phyloP scores from a whole-genome alignment of 2,888 invertebrate genomes.

The Machimus atricapillus region DNA sequence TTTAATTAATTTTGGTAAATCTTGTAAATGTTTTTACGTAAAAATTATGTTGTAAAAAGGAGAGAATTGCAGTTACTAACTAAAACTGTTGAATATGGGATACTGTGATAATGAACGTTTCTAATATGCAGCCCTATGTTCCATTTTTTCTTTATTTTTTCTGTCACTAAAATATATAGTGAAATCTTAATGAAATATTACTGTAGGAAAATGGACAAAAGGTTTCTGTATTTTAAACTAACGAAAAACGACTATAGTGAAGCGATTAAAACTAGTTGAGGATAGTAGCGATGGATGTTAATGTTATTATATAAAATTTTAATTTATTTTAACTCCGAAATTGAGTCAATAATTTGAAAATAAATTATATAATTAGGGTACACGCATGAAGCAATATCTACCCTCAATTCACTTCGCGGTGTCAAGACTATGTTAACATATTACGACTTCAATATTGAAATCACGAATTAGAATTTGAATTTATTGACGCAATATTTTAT shows the following conservation, averaged over 20 bases:
- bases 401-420: no score
- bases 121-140: neutral
- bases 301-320: neutral
- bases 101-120: neutral
- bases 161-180: neutral
- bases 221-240: neutral
- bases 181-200: neutral
- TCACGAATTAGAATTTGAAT: no score
- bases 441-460: neutral
- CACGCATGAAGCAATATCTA: neutral
- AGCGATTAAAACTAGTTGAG: neutral
- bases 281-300: neutral
- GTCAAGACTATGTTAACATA: no score
- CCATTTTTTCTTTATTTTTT: neutral
- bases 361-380: neutral
- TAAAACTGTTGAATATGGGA: neutral
- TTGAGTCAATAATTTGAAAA: neutral
- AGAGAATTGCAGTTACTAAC: neutral
- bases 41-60: neutral
- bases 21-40: neutral
- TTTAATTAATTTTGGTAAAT: neutral
- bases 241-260: neutral
- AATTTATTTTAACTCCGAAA: neutral
- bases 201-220: neutral
- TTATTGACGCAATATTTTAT: no score